phyloP scores from a whole-genome alignment of 2,888 invertebrate species.

The Latheticus oryzae region DNA sequence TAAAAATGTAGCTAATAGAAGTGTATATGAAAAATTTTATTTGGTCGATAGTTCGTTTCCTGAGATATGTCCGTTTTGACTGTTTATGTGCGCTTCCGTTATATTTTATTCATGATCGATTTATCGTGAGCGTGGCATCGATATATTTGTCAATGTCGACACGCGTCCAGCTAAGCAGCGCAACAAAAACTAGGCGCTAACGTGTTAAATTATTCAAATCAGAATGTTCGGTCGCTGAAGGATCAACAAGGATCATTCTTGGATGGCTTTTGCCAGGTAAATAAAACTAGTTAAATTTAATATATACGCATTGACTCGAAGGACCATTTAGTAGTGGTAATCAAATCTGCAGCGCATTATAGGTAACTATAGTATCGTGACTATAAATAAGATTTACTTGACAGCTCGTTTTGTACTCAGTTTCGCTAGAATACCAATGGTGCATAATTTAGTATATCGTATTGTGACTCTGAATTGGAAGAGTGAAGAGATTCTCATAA shows the following conservation, averaged over 20 bases:
- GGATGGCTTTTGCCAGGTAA: constrained; percentile 16
- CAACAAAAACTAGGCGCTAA: constrained; percentile 6
- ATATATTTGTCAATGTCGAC: neutral
- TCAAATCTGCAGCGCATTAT: constrained; percentile 54
- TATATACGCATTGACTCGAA: constrained; percentile 48
- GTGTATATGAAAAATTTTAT: too few species aligned
- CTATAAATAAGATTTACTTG: constrained; percentile 58
- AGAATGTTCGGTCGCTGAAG: constrained; percentile 4
- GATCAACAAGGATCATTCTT: constrained; percentile 24
- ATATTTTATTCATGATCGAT: too few species aligned
- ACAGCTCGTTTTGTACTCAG: constrained; percentile 55
- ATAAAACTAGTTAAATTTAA: constrained; percentile 36
- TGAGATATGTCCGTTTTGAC: too few species aligned
- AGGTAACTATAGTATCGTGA: constrained; percentile 54
- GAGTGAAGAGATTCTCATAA: constrained; percentile 26
- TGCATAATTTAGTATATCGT: constrained; percentile 55
- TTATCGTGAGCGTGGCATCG: neutral
- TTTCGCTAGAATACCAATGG: constrained; percentile 53
- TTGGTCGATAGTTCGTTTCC: too few species aligned
- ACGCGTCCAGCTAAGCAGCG: neutral
- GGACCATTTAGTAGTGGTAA: constrained; percentile 53
- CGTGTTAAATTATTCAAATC: constrained; percentile 30
- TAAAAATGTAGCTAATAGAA: too few species aligned
- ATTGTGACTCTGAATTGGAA: constrained; percentile 49
- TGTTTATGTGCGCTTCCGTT: too few species aligned